Conservation (phyloP, 2,888 invertebrate species). For the Melinaea menophilus region DNA sequence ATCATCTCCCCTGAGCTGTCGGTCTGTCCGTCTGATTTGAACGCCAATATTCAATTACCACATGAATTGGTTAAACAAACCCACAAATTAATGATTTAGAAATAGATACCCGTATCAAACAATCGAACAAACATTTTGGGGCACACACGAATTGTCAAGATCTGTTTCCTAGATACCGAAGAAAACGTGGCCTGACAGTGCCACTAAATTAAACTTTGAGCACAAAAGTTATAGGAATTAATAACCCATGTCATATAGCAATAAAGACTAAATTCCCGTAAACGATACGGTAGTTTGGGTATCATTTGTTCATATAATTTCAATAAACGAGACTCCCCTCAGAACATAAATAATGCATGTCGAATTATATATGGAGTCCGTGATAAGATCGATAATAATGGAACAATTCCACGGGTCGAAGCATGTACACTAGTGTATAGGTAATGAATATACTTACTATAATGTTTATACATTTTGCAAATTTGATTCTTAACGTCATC, state of each 20-base stretch:
- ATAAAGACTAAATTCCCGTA: conserved; percentile 13
- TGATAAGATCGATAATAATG: conserved; percentile 38
- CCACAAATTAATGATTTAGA: conserved; percentile 37
- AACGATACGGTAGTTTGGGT: conserved; percentile 13
- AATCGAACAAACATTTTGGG: conserved; percentile 39
- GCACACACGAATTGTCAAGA: conserved; percentile 46
- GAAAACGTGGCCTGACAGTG: conserved; percentile 32
- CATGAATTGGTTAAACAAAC: conserved; percentile 18
- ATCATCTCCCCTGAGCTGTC: too few relatives aligned
- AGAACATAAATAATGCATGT: conserved; percentile 72
- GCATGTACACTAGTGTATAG: conserved; percentile 21
- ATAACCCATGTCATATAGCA: not conserved
- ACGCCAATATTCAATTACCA: not conserved
- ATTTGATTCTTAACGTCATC: not conserved
- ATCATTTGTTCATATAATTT: conserved; percentile 66
- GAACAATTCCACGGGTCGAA: conserved; percentile 42
- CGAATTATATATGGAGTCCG: conserved; percentile 52
- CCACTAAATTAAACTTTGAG: conserved; percentile 9
- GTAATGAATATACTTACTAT: conserved; percentile 5
- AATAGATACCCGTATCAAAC: conserved; percentile 45
- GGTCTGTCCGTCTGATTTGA: too few relatives aligned
- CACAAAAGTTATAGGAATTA: conserved; percentile 4
- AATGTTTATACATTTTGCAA: not conserved
- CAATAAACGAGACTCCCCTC: conserved; percentile 64
- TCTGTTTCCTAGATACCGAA: conserved; percentile 39